phyloP scores from a whole-genome alignment of 2,797 vertebrate species.

The Phoeniculus purpureus region DNA sequence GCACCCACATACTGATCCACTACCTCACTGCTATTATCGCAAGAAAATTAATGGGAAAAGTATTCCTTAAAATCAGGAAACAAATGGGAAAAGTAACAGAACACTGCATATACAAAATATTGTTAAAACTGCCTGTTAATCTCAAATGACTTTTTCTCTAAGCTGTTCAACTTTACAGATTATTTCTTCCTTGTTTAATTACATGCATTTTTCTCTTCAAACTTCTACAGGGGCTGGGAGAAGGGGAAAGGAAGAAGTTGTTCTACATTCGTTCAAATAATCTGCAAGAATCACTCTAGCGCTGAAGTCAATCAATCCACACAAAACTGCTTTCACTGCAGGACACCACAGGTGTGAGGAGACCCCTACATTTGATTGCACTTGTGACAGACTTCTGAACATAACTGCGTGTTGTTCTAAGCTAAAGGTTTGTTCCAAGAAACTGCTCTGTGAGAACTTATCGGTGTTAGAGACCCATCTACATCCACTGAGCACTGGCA shows the following conservation, averaged over 20 bases:
- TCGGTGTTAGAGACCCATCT: not conserved
- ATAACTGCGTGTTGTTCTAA: not conserved
- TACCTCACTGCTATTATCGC: not conserved
- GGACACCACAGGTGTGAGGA: not conserved
- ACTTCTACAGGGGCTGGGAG: not conserved
- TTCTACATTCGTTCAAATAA: not conserved
- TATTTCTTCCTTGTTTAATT: not conserved
- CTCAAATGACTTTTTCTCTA: not conserved
- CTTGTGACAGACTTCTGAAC: not conserved
- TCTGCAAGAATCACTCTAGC: not conserved
- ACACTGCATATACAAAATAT: not conserved
- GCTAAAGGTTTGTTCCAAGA: not conserved
- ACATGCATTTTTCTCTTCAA: not conserved
- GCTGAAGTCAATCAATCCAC: not conserved
- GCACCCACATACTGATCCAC: not conserved
- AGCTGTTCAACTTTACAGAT: not conserved
- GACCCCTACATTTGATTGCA: not conserved
- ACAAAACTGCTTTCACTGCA: conserved; percentile 1
- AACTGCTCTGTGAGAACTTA: not conserved
- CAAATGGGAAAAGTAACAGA: not conserved
- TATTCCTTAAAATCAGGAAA: not conserved
- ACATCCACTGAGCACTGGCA: not conserved
- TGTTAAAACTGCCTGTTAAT: not conserved
- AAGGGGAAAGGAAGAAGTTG: not conserved
- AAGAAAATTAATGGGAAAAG: not conserved